Evolutionary conservation across 23 tunicate genomes (phyloP), one percentile per base, ranked within the genome.

Genomic region (Aplidium turbinatum): DNA sequence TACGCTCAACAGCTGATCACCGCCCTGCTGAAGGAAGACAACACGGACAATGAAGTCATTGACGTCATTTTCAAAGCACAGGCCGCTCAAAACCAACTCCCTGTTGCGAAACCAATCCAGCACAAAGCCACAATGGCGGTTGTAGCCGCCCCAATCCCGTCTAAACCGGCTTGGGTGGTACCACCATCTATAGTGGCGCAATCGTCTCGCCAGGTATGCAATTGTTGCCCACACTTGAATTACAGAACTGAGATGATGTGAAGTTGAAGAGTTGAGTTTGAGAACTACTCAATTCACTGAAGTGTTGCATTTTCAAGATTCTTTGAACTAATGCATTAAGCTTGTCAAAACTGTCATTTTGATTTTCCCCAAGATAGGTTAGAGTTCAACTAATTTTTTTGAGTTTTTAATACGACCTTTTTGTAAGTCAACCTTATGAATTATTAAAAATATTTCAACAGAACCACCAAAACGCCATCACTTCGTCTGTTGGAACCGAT

Each of bases 1-100:
- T 89, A 89, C 70, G 96, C 96, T 21, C 79, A 89, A 51, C 57
- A 76, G 11, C 76, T 89, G 21, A 89, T 89, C 39, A 77, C 78
- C 18, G 78, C 87, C 31, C 48, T 89, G 63, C 82, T 83, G 54
- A 82, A 82, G 45, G 96, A 89, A 38, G 88, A 89, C 11, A 64
- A 78, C 4, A 73, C 89, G 4, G 87, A 82, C 45, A 73, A 83
- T 24, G 89, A 89, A 38, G 71, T 89, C 53, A 45, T 76, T 3
- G 63, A 73, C 30, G 69, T 89, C 55, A 73, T 83, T 5, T 69
- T 79, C 38, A 81, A 72, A 64, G 87, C 78, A 3, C 78, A 81
- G 32, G 87, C 87, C 35, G 78, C 87, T 2, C 87, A 81, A 53
- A 81, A 72, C 64, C 47, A 65, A 38, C 72, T 50, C 18, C 39